These are phyloP conservation scores for Anser brachyrhynchus DNA, from an alignment of 2,113 vertebrate species.

Conservation along the genomic window DNA sequence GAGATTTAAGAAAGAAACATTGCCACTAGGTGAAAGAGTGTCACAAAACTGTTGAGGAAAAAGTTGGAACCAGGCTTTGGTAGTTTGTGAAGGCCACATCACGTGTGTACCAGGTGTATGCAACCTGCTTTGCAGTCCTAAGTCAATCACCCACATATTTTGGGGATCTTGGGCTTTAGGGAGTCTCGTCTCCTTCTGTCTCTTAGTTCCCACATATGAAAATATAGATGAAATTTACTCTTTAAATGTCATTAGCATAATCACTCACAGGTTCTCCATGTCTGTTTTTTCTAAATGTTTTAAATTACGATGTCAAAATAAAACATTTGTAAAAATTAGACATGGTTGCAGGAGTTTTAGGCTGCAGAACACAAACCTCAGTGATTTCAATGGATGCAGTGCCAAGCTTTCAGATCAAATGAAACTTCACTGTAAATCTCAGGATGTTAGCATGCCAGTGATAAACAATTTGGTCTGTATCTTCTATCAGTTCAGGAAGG, in stretches of 20 bases:
- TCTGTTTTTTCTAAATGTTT: conserved; percentile 16
- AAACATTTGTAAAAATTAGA: background rate
- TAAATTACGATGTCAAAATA: background rate
- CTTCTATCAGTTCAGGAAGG: background rate
- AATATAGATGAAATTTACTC: background rate
- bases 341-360: background rate
- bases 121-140: background rate
- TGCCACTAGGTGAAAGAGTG: background rate
- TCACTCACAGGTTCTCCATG: background rate
- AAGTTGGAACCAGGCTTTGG: background rate
- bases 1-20: background rate
- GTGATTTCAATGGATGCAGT: background rate
- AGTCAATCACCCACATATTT: background rate
- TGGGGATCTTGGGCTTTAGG: background rate
- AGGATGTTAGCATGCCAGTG: background rate
- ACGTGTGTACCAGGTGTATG: background rate
- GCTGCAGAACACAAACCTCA: background rate
- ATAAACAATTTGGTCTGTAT: background rate
- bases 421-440: background rate
- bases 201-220: background rate
- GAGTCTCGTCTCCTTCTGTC: background rate
- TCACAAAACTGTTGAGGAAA: background rate
- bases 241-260: background rate
- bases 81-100: background rate
- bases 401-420: background rate